phyloP scores from a whole-genome alignment of 2,888 invertebrate genomes.

The Esperia sulphurella region DNA sequence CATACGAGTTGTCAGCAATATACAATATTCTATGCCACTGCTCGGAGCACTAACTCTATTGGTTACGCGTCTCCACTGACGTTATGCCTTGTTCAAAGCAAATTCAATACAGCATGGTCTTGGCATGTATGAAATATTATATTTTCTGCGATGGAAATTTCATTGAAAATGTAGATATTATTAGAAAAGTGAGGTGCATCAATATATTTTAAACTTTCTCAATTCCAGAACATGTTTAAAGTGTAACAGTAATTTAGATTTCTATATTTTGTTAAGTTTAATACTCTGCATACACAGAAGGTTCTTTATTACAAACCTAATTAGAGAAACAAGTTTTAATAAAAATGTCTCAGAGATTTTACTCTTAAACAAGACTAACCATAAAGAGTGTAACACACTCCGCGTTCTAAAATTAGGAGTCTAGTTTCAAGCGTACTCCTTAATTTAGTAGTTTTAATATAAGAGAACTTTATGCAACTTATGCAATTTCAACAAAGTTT shows the following conservation, averaged over 20 bases:
- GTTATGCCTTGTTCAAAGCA: slow-evolving; percentile 7
- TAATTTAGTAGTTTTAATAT: slow-evolving; percentile 52
- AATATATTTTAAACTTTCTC: too few species aligned
- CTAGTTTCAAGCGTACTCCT: slow-evolving; percentile 16
- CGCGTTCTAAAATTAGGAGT: slow-evolving; percentile 9
- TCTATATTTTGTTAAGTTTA: too few species aligned
- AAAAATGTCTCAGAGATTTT: not conserved
- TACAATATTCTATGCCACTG: slow-evolving; percentile 2
- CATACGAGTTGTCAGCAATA: not conserved
- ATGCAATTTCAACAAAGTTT: slow-evolving; percentile 46
- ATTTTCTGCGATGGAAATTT: not conserved
- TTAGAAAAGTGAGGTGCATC: too few species aligned
- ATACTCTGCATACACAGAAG: too few species aligned
- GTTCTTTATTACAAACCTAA: too few species aligned
- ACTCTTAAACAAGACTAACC: not conserved
- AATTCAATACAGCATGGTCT: slow-evolving; percentile 3
- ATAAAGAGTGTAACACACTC: slow-evolving; percentile 5
- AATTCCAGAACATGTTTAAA: too few species aligned
- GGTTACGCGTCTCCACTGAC: not conserved
- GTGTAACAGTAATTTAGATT: too few species aligned
- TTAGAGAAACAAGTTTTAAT: too few species aligned
- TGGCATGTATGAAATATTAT: slow-evolving; percentile 3
- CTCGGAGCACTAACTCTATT: slow-evolving; percentile 6
- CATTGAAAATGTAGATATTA: not conserved
- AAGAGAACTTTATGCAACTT: slow-evolving; percentile 39